A percentile compares a stretch with the other conserved stretches of the same genome.
Conservation (phyloP, 2,888 invertebrate species). For the Brenthis ino region DNA sequence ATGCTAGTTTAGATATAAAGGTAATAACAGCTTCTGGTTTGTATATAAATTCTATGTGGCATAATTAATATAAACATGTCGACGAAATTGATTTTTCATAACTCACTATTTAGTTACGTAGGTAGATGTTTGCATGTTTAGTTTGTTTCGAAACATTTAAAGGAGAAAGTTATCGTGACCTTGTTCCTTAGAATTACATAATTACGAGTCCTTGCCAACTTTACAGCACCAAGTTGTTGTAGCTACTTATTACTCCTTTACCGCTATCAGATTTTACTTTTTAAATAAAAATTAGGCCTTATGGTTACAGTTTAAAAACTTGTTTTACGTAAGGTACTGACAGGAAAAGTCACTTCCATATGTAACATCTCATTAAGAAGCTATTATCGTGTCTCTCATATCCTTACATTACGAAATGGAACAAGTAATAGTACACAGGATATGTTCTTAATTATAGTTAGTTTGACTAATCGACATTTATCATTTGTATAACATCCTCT, state of each 20-base stretch:
- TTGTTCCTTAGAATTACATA: conserved; percentile 46
- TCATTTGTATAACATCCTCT: not conserved
- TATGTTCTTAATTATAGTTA: conserved; percentile 19
- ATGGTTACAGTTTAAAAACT: not conserved
- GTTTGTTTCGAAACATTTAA: conserved; percentile 37
- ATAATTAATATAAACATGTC: conserved; percentile 22
- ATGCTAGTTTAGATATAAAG: not conserved
- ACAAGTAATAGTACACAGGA: conserved; percentile 17
- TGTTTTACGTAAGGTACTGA: not conserved
- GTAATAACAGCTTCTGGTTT: not conserved
- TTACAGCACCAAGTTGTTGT: conserved; percentile 27
- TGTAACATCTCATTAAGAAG: conserved; percentile 17
- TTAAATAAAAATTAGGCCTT: not conserved
- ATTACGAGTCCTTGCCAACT: conserved; percentile 37
- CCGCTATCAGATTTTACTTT: conserved; percentile 5
- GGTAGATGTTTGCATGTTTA: conserved; percentile 43
- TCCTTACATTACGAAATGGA: conserved; percentile 13
- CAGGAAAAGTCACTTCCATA: conserved; percentile 7
- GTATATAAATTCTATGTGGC: not conserved
- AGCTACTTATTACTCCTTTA: conserved; percentile 13
- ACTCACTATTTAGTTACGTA: conserved; percentile 25
- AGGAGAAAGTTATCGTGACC: conserved; percentile 60
- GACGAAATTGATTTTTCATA: conserved; percentile 27
- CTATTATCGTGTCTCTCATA: conserved; percentile 19
- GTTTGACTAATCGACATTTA: conserved; percentile 24